Evolutionary conservation across 2,888 invertebrate genomes (phyloP).

Genomic region (Stegana nigrithorax): DNA sequence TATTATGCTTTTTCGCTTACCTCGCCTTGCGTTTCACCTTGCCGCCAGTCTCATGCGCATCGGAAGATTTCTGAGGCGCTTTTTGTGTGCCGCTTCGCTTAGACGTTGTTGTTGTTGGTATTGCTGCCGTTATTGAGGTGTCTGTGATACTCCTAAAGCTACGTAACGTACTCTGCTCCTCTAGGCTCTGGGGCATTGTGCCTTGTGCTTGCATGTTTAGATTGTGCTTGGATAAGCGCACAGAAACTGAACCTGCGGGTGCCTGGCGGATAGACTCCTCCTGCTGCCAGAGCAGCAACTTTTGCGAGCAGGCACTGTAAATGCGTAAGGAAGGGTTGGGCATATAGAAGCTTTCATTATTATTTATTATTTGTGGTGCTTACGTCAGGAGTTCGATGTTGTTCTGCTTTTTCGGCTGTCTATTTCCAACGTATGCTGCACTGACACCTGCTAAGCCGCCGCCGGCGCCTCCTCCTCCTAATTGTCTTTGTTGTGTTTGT

Average conservation of each 20-base stretch:
- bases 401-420: slow-evolving; percentile 25
- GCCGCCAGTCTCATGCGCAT: neutral
- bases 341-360: neutral
- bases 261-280: slow-evolving; percentile 36
- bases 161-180: neutral
- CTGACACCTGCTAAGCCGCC: neutral
- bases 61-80: neutral
- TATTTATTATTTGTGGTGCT: slow-evolving; percentile 11
- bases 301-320: slow-evolving; percentile 76
- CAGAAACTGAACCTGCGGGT: slow-evolving; percentile 26
- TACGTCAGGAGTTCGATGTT: slow-evolving; percentile 48
- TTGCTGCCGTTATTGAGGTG: neutral
- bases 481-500: no score
- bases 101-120: no score
- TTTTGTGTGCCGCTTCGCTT: neutral
- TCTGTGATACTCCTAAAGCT: neutral
- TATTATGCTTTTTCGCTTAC: neutral
- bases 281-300: slow-evolving; percentile 70
- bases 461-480: neutral
- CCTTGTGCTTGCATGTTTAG: slow-evolving; percentile 35
- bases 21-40: slow-evolving; percentile 44
- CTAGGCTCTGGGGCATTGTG: slow-evolving; percentile 1
- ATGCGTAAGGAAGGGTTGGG: neutral
- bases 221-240: slow-evolving; percentile 33
- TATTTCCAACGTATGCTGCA: no score